Base-by-base conservation (phyloP, 2,797 vertebrate genomes). In the Peromyscus attwateri region DNA sequence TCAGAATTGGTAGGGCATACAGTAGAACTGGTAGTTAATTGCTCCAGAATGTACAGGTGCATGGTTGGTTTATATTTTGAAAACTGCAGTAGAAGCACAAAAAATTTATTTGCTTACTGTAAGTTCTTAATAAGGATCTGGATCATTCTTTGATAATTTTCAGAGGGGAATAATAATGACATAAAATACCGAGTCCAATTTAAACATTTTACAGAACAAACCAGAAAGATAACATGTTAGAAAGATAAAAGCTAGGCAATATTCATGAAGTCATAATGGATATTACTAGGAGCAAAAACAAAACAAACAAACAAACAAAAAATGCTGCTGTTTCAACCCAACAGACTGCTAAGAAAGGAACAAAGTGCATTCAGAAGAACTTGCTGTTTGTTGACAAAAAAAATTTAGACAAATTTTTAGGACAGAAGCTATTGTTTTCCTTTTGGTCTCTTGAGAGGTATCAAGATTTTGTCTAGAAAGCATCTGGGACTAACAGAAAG, bases 201-300 rank as follows among this genome's bases (percentile, higher is more conserved):
- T 81, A 55, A 55, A 91, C 80, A 5, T 60, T 91, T 60, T 43
- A 70, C 88, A 91, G 37, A 29, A 75, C 6, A 70, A 95, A 80
- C 14, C 77, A 91, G 88, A 62, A 94, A 93, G 92, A 37, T 46
- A 89, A 94, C 43, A 70, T n/a, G 27, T 87, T 37, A 91, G 84
- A 57, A 94, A 93, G 95, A 43, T 29, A 75, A 95, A 94, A 92
- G 21, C 40, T 96, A 12, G 49, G 3, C 9, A 89, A 92, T 1
- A 1, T 60, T 66, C 37, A 76, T 66, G 84, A 71, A 91, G 1
- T 87, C 71, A 87, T 6, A 37, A 31, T 77, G 81, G 84, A 9
- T 83, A 60, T 1, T 94, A 84, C 8, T 43, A 19, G n/a, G 40
- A 95, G 37, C 77, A 92, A 27, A 77, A 88, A 82, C 4, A 8